These are phyloP conservation scores for Smittia aterrima DNA, from an alignment of 2,888 invertebrate species.

Conservation along the genomic window DNA sequence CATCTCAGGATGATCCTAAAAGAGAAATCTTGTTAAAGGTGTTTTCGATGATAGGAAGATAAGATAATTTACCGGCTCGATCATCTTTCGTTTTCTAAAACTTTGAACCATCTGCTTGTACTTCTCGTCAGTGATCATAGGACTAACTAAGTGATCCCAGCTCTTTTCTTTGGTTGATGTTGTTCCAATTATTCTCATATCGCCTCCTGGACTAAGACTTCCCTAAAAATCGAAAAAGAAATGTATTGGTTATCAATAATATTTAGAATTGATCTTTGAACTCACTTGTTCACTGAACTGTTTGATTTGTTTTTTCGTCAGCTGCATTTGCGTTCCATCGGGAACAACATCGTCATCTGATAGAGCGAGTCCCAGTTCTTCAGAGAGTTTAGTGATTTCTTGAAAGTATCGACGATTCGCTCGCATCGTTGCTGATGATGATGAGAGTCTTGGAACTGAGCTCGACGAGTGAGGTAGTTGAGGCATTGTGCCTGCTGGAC, in stretches of 20 bases:
- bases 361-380: constrained; percentile 66
- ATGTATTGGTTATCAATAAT: neutral
- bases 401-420: constrained; percentile 58
- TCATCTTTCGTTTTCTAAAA: constrained; percentile 69
- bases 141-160: constrained; percentile 53
- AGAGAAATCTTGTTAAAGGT: neutral
- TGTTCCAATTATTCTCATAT: constrained; percentile 55
- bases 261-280: neutral
- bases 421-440: constrained; percentile 57
- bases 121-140: constrained; percentile 60
- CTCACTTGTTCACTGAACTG: constrained; percentile 51
- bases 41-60: constrained; percentile 31
- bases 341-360: constrained; percentile 79
- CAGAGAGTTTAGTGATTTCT: constrained; percentile 66
- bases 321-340: constrained; percentile 62
- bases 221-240: neutral
- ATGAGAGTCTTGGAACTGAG: constrained; percentile 50
- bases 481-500: constrained; percentile 61
- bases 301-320: constrained; percentile 61
- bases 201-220: constrained; percentile 48
- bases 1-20: constrained; percentile 70
- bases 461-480: constrained; percentile 49
- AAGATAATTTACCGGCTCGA: constrained; percentile 64
- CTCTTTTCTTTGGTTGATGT: constrained; percentile 50
- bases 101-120: constrained; percentile 67